These are phyloP conservation scores for Paralichthys olivaceus DNA, from an alignment of 2,113 vertebrate species.

Conservation along the genomic window DNA sequence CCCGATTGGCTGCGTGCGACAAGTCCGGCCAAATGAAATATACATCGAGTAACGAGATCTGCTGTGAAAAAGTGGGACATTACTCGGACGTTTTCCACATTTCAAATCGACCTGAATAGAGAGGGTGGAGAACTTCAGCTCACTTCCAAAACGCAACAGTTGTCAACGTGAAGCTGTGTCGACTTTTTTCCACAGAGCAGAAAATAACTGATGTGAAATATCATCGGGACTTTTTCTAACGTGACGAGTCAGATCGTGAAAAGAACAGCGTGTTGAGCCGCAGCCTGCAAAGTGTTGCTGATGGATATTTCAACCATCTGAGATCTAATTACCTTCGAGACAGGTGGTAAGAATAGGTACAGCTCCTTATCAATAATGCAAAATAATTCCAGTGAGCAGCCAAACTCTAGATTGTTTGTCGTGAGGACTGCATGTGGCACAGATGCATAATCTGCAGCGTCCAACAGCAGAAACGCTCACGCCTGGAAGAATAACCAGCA, in stretches of 20 bases:
- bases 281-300: constrained; percentile 27
- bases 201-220: not conserved
- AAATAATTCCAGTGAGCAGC: constrained; percentile 89
- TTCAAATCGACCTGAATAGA: constrained; percentile 7
- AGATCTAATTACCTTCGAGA: constrained; percentile 87
- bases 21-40: constrained; percentile 75
- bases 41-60: constrained; percentile 77
- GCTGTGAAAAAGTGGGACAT: constrained; percentile 50
- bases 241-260: not conserved
- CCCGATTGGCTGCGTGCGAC: constrained; percentile 62
- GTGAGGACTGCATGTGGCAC: not conserved
- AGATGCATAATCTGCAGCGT: not conserved
- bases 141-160: not conserved
- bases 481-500: not conserved
- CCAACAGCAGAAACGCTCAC: not conserved
- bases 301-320: constrained; percentile 74
- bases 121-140: not conserved
- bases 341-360: constrained; percentile 86
- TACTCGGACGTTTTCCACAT: not conserved
- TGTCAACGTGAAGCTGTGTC: not conserved
- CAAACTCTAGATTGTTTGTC: constrained; percentile 21
- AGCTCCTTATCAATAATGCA: constrained; percentile 93
- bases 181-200: not conserved
- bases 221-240: not conserved
- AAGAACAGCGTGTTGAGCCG: not conserved